Conservation (phyloP, 2,113 vertebrate genomes). For the Vidua chalybeata region DNA sequence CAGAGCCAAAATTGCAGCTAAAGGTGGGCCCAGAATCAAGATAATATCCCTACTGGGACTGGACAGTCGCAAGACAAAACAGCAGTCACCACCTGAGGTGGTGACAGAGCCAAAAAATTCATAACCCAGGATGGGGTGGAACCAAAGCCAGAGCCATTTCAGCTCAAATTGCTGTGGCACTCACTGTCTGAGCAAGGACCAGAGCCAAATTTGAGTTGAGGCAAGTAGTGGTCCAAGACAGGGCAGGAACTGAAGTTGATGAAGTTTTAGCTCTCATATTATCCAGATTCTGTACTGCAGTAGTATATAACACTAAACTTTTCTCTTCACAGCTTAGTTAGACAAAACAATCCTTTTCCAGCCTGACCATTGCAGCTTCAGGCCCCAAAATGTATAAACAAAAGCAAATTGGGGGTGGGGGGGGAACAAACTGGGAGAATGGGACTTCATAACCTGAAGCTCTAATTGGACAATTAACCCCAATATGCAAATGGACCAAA, state of each 20-base stretch:
- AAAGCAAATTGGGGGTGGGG: too few species aligned
- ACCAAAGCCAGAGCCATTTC: not conserved
- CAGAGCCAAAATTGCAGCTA: not conserved
- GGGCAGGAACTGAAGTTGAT: not conserved
- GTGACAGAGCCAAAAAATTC: not conserved
- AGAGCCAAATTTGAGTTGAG: not conserved
- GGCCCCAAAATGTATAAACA: too few species aligned
- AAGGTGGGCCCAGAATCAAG: not conserved
- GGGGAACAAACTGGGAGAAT: too few species aligned
- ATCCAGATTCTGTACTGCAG: not conserved
- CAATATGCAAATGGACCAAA: too few species aligned
- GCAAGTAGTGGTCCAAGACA: not conserved
- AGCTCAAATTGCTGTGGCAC: not conserved
- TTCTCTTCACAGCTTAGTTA: too few species aligned
- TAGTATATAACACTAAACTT: not conserved
- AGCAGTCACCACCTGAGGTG: not conserved
- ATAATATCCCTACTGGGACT: not conserved
- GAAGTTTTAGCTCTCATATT: not conserved
- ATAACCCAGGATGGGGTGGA: not conserved
- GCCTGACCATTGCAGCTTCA: not conserved
- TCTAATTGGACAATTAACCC: too few species aligned
- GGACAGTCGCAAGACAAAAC: not conserved
- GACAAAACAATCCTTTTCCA: not conserved
- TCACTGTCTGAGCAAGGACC: not conserved
- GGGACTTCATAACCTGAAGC: too few species aligned